These are phyloP conservation scores for Orthosia cruda DNA, from an alignment of 2,888 invertebrate species.

Conservation along the genomic window DNA sequence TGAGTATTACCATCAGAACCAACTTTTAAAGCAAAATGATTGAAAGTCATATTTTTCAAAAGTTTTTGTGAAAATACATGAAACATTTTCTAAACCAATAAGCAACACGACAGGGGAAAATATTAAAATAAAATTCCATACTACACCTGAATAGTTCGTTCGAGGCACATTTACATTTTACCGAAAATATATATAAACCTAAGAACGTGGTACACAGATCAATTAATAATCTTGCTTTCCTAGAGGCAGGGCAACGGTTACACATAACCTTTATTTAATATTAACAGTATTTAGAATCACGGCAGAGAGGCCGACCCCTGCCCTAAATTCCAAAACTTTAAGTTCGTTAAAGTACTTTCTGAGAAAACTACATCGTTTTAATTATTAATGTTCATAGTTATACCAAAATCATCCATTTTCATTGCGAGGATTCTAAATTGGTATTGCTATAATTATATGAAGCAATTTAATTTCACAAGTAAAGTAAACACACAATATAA, in stretches of 20 bases:
- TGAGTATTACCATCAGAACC: background rate
- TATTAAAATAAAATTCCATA: slow-evolving; percentile 14
- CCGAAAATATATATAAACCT: slow-evolving; percentile 7
- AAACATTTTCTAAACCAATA: background rate
- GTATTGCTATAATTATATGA: background rate
- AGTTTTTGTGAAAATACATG: background rate
- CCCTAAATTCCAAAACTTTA: background rate
- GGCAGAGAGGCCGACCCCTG: background rate
- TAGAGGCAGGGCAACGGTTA: background rate
- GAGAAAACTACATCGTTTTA: background rate
- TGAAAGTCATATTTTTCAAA: background rate
- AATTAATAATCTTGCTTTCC: background rate
- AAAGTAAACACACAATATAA: background rate
- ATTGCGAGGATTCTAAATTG: background rate
- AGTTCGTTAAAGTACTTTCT: background rate
- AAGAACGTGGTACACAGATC: background rate
- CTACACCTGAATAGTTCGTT: slow-evolving; percentile 31
- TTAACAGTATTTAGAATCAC: background rate
- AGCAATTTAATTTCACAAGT: background rate
- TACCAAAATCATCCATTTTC: background rate
- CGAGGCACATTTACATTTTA: slow-evolving; percentile 33
- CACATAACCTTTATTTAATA: background rate
- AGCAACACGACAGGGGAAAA: background rate
- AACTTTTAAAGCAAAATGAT: background rate
- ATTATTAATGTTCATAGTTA: background rate